These are phyloP conservation scores for Emydura subglobosa DNA, from an alignment of 2,113 vertebrate species.

Conservation along the genomic window DNA sequence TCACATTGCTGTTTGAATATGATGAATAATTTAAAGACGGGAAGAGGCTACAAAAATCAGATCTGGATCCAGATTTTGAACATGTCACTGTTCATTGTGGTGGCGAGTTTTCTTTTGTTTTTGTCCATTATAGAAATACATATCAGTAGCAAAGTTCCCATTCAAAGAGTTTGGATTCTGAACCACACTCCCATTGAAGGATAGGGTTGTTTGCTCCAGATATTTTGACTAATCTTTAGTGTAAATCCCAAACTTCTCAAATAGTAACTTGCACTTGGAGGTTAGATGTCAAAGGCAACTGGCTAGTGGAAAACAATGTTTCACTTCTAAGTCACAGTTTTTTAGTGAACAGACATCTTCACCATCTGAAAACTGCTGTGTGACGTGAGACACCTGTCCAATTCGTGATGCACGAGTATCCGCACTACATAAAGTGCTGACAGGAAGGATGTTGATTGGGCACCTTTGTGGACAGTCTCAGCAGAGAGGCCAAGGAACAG, in stretches of 20 bases:
- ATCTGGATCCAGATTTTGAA: neutral
- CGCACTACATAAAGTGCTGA: too few species aligned
- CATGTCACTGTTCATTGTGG: neutral
- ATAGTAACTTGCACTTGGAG: neutral
- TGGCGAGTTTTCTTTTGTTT: neutral
- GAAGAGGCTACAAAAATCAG: neutral
- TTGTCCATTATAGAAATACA: neutral
- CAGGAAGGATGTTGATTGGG: neutral
- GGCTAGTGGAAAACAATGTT: neutral
- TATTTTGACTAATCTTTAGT: neutral
- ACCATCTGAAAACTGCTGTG: fast-evolving
- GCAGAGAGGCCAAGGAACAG: neutral
- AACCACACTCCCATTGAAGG: neutral
- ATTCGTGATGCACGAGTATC: neutral
- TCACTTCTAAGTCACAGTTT: neutral
- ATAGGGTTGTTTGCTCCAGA: neutral
- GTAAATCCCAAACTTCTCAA: neutral
- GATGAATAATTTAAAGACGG: neutral
- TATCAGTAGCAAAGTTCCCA: neutral
- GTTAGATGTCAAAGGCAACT: neutral
- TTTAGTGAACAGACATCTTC: neutral
- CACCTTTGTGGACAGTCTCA: neutral
- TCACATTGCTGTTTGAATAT: neutral
- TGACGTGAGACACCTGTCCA: neutral
- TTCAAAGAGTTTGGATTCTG: neutral